Evolutionary conservation across 2,888 invertebrate genomes (phyloP).

Genomic region (Athetis lepigone): DNA sequence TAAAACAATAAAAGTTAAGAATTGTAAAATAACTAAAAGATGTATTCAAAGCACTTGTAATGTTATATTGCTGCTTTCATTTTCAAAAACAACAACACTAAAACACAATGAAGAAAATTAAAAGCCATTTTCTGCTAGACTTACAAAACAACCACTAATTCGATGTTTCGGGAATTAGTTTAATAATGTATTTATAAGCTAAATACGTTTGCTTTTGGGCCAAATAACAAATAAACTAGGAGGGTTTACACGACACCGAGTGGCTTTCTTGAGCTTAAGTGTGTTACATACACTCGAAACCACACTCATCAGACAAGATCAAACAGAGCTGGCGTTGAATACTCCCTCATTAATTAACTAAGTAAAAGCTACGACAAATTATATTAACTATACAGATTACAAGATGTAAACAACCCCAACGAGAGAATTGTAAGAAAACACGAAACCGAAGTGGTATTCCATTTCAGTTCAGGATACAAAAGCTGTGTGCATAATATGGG

Average conservation of each 20-base stretch:
- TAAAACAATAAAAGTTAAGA: conserved; percentile 1
- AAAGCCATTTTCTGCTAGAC: conserved; percentile 35
- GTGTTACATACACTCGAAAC: conserved; percentile 70
- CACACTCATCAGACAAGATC: conserved; percentile 79
- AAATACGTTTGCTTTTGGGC: conserved; percentile 32
- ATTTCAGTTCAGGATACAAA: conserved; percentile 20
- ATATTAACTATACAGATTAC: conserved; percentile 54
- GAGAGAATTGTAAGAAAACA: conserved; percentile 17
- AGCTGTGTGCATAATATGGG: conserved; percentile 40
- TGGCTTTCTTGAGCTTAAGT: conserved; percentile 69
- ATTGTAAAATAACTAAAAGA: conserved; percentile 8
- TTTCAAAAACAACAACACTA: conserved; percentile 29
- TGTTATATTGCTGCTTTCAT: conserved; percentile 18
- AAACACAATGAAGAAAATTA: conserved; percentile 46
- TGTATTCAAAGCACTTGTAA: conserved; percentile 18
- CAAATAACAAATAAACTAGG: conserved; percentile 47
- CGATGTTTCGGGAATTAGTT: conserved; percentile 39
- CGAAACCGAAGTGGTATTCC: conserved; percentile 5
- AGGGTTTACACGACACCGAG: conserved; percentile 61
- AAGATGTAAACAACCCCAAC: conserved; percentile 1
- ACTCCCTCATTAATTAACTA: conserved; percentile 58
- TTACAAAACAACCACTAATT: conserved; percentile 50
- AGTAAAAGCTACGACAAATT: conserved; percentile 61
- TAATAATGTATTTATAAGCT: conserved; percentile 42
- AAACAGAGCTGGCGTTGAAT: conserved; percentile 65